phyloP scores from a whole-genome alignment of 1,140 invertebrate species.

The Agrypnia vestita region DNA sequence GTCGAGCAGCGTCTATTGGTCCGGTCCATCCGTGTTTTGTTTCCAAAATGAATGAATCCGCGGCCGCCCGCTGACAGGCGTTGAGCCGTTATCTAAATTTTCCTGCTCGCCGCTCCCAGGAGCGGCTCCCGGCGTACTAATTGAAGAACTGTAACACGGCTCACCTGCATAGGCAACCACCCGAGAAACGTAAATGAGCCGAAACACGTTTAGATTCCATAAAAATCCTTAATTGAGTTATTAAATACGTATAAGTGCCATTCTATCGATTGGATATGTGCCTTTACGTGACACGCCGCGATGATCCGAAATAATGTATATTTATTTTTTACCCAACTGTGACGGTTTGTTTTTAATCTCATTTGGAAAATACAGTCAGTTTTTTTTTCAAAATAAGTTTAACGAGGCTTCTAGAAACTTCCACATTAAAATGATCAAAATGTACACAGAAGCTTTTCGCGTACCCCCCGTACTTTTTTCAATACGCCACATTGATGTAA shows the following conservation, averaged over 20 bases:
- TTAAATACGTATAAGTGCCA: constrained; percentile 1
- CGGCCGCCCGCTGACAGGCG: constrained; percentile 47
- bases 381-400: too few relatives aligned
- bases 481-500: too few relatives aligned
- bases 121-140: constrained; percentile 39
- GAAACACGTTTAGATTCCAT: constrained; percentile 12
- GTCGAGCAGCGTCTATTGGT: not conserved
- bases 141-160: not conserved
- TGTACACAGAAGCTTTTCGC: too few relatives aligned
- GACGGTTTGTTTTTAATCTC: too few relatives aligned
- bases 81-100: constrained; percentile 58
- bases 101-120: constrained; percentile 51
- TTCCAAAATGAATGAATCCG: constrained; percentile 49
- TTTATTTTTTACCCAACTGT: too few relatives aligned
- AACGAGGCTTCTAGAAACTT: too few relatives aligned
- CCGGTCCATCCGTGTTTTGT: constrained; percentile 14
- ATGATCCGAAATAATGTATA: not conserved
- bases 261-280: not conserved
- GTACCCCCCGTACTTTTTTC: too few relatives aligned
- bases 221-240: constrained; percentile 28
- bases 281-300: not conserved
- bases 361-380: too few relatives aligned
- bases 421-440: too few relatives aligned
- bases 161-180: not conserved
- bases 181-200: not conserved